Percentiles rank a stretch among this genome's conserved stretches.
Evolutionary conservation across 2,797 vertebrate genomes (phyloP).

Genomic region (Psittacula echo): DNA sequence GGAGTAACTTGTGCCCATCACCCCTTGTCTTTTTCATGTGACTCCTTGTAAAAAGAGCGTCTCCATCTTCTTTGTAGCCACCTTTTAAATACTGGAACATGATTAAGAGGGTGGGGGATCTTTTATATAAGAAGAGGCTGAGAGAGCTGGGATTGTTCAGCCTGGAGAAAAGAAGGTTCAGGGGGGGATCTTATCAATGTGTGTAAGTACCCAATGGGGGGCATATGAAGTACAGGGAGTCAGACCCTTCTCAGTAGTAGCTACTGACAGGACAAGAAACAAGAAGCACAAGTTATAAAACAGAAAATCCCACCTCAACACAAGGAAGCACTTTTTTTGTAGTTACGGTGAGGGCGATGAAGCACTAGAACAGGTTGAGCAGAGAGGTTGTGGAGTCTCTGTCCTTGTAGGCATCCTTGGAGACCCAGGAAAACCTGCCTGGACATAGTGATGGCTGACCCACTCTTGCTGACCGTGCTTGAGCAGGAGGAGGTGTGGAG

Average conservation of each 20-base stretch:
- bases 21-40: background rate
- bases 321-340: background rate
- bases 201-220: background rate
- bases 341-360: background rate
- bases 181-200: background rate
- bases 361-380: background rate
- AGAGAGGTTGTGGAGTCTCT: background rate
- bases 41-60: background rate
- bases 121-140: background rate
- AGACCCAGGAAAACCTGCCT: background rate
- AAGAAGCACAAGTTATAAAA: background rate
- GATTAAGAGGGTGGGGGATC: background rate
- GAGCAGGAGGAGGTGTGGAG: background rate
- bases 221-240: accelerated
- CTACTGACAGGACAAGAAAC: background rate
- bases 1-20: background rate
- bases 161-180: background rate
- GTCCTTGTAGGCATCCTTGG: background rate
- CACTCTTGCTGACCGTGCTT: background rate
- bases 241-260: background rate
- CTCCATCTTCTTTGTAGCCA: background rate
- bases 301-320: background rate
- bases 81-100: background rate
- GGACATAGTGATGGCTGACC: background rate
- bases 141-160: background rate